Percentiles rank a stretch among this genome's conserved stretches.
phyloP scores from a whole-genome alignment of 2,888 invertebrate species.

The Lottia scabra region DNA sequence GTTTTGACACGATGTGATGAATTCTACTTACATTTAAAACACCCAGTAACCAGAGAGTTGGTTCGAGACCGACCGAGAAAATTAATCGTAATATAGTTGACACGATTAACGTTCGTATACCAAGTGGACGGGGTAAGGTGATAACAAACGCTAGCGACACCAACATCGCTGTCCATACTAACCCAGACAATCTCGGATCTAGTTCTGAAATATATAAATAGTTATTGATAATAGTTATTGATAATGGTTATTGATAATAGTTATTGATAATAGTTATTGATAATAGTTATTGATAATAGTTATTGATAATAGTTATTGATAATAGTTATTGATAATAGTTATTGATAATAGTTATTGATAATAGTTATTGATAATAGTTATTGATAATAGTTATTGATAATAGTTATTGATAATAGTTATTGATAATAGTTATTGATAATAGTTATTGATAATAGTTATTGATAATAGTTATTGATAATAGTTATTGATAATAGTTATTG shows the following conservation, averaged over 20 bases:
- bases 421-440: neutral
- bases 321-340: neutral
- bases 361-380: neutral
- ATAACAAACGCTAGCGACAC: conserved; percentile 66
- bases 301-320: neutral
- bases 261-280: neutral
- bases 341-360: neutral
- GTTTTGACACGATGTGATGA: no score
- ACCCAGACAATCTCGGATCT: conserved; percentile 84
- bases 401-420: neutral
- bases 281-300: neutral
- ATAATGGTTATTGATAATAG: no score
- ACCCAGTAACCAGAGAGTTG: conserved; percentile 87
- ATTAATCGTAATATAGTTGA: conserved; percentile 87
- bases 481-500: neutral
- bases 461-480: neutral
- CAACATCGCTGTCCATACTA: conserved; percentile 76
- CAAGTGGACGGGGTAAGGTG: conserved; percentile 60
- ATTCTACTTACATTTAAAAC: conserved; percentile 81
- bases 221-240: no score
- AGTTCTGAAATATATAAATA: conserved; percentile 74
- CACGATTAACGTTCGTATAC: conserved; percentile 68
- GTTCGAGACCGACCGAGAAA: conserved; percentile 92
- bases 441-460: neutral
- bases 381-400: neutral